These are phyloP conservation scores for Drosophila asahinai DNA, from an alignment of 1,140 invertebrate species.

Conservation along the genomic window DNA sequence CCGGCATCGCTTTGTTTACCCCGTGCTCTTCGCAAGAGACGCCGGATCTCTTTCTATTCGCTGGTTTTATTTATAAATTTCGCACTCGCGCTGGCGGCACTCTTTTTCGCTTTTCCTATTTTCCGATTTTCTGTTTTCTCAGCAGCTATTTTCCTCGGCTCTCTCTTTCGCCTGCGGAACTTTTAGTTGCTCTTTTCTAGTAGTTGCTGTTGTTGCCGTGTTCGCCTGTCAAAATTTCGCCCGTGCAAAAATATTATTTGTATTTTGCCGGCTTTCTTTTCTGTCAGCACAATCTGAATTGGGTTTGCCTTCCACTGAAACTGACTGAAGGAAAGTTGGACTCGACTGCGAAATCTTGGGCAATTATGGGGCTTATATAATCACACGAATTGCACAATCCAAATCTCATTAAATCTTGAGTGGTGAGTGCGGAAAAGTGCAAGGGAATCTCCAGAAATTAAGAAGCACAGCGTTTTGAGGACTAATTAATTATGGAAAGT, in stretches of 20 bases:
- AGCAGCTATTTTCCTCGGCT: conserved; percentile 6
- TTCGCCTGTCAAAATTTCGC: conserved; percentile 70
- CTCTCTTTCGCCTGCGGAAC: conserved; percentile 39
- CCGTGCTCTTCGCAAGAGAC: conserved; percentile 25
- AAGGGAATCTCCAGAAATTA: conserved; percentile 12
- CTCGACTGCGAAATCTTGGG: conserved; percentile 6
- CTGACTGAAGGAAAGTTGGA: not conserved
- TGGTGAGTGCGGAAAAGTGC: not conserved
- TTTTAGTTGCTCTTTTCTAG: conserved; percentile 42
- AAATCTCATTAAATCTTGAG: conserved; percentile 17
- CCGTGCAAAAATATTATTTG: conserved; percentile 54
- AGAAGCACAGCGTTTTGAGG: conserved; percentile 2
- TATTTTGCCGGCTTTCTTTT: conserved; percentile 74
- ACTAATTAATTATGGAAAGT: conserved; percentile 41
- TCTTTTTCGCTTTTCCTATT: conserved; percentile 15
- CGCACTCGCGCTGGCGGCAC: conserved; percentile 32
- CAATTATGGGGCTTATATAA: conserved; percentile 64
- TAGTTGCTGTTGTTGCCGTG: conserved; percentile 33
- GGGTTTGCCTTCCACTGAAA: conserved; percentile 9
- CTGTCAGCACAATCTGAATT: conserved; percentile 15
- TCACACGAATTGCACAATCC: conserved; percentile 54
- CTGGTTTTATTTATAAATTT: conserved; percentile 74
- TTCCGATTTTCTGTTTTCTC: conserved; percentile 24
- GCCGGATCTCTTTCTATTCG: conserved; percentile 37
- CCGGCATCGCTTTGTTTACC: conserved; percentile 57